Evolutionary conservation across 2,797 vertebrate genomes (phyloP).

Genomic region (Rhinatrema bivittatum): DNA sequence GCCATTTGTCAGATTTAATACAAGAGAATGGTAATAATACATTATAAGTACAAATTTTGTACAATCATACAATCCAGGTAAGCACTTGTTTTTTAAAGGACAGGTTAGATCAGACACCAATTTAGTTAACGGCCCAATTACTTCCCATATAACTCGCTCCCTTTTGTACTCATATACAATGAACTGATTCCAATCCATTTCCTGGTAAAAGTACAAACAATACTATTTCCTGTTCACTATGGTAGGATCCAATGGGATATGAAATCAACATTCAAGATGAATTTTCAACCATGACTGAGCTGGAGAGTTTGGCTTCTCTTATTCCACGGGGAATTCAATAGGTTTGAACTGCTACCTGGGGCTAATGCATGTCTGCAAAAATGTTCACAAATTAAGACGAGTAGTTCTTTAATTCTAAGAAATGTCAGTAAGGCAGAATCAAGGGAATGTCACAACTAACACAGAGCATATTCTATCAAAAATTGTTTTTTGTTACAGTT

Average conservation of each 20-base stretch:
- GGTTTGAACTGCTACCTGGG: conserved; percentile 18
- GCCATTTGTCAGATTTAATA: too few species aligned
- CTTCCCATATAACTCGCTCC: too few species aligned
- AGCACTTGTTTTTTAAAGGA: too few species aligned
- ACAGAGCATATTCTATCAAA: conserved; percentile 1
- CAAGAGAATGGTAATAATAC: too few species aligned
- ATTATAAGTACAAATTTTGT: too few species aligned
- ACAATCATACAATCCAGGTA: too few species aligned
- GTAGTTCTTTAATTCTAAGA: conserved; percentile 3
- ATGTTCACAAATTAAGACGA: conserved; percentile 4
- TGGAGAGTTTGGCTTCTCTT: not conserved
- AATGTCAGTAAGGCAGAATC: conserved; percentile 5
- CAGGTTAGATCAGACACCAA: too few species aligned
- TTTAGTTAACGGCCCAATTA: too few species aligned
- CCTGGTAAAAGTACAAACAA: too few species aligned
- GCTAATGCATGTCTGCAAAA: conserved; percentile 18
- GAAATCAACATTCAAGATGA: conserved; percentile 9
- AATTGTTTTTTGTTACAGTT: conserved; percentile 30
- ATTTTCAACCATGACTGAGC: not conserved
- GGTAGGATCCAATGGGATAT: not conserved
- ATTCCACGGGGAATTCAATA: not conserved
- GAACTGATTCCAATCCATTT: too few species aligned
- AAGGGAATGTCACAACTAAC: conserved; percentile 5
- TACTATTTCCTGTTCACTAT: too few species aligned
- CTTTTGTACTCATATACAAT: too few species aligned